Percentiles rank a stretch among this genome's conserved stretches.
phyloP scores from a whole-genome alignment of 2,888 invertebrate species.

The Tolmerus cingulatus region DNA sequence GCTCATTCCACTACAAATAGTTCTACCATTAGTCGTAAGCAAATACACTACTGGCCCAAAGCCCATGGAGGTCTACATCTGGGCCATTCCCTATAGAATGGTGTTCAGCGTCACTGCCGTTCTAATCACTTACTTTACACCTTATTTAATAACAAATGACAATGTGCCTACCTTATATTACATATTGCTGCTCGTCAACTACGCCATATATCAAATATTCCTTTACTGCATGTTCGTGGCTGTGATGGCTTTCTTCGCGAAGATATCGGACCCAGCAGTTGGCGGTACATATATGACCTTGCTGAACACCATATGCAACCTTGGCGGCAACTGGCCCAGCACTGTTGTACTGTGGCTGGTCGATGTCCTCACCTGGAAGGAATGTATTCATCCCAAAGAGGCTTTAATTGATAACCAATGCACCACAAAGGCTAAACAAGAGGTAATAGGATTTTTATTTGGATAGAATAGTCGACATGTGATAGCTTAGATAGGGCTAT shows the following conservation, averaged over 20 bases:
- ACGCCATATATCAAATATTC: conserved; percentile 93
- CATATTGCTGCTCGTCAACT: conserved; percentile 76
- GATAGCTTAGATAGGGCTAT: not conserved
- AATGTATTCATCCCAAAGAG: conserved; percentile 65
- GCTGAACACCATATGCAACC: conserved; percentile 92
- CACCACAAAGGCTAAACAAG: conserved; percentile 68
- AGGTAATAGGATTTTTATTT: conserved; percentile 66
- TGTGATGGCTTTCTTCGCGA: conserved; percentile 97
- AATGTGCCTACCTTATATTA: conserved; percentile 80
- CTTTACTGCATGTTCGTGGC: conserved; percentile 97
- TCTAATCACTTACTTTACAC: conserved; percentile 84
- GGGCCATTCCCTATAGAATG: conserved; percentile 88
- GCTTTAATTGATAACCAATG: conserved; percentile 65
- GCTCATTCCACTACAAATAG: conserved; percentile 91
- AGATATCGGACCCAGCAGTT: conserved; percentile 93
- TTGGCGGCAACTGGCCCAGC: conserved; percentile 98
- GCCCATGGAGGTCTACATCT: conserved; percentile 88
- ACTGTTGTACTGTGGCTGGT: conserved; percentile 91
- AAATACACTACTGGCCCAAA: conserved; percentile 85
- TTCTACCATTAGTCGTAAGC: conserved; percentile 81
- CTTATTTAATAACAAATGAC: conserved; percentile 72
- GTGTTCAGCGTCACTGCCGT: conserved; percentile 86
- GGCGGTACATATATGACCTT: conserved; percentile 99
- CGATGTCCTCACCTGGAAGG: conserved; percentile 84
- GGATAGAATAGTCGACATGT: not conserved